A percentile compares a stretch with the other conserved stretches of the same genome.
These are phyloP conservation scores for Coenonympha arcania DNA, from an alignment of 2,888 invertebrate species.

Conservation along the genomic window DNA sequence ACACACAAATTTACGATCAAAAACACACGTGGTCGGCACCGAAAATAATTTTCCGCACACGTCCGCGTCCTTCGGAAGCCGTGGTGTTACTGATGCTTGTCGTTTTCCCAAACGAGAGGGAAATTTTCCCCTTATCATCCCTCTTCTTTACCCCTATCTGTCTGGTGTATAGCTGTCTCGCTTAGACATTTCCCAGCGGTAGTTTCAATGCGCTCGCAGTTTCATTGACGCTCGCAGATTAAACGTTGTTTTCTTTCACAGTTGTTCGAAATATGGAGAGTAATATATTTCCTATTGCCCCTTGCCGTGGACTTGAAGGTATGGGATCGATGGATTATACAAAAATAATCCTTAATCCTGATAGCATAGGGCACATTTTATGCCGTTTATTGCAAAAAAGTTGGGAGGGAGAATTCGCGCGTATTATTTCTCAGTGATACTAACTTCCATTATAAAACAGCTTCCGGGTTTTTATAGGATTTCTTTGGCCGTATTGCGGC, in stretches of 20 bases:
- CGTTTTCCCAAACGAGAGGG: constrained; percentile 61
- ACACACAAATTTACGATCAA: constrained; percentile 16
- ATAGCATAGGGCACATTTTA: neutral
- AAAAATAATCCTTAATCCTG: neutral
- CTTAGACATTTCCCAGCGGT: constrained; percentile 39
- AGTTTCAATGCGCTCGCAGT: constrained; percentile 54
- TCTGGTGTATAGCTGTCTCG: constrained; percentile 34
- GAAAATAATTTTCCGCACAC: constrained; percentile 23
- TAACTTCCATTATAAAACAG: constrained; percentile 16
- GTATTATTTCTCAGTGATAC: constrained; percentile 12
- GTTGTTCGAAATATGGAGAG: constrained; percentile 27
- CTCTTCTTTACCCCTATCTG: constrained; percentile 31
- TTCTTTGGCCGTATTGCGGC: constrained; percentile 12
- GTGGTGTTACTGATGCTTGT: constrained; percentile 44
- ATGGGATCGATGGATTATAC: neutral
- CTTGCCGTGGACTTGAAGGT: constrained; percentile 15
- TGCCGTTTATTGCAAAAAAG: neutral
- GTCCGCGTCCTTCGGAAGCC: constrained; percentile 39
- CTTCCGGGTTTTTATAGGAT: constrained; percentile 10
- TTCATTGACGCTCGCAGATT: constrained; percentile 55
- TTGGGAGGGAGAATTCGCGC: constrained; percentile 9
- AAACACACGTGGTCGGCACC: constrained; percentile 25
- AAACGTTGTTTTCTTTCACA: constrained; percentile 38
- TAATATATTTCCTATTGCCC: constrained; percentile 32
- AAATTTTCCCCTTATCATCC: constrained; percentile 49